phyloP scores from a whole-genome alignment of 1,140 invertebrate genomes.

The Linepithema humile region DNA sequence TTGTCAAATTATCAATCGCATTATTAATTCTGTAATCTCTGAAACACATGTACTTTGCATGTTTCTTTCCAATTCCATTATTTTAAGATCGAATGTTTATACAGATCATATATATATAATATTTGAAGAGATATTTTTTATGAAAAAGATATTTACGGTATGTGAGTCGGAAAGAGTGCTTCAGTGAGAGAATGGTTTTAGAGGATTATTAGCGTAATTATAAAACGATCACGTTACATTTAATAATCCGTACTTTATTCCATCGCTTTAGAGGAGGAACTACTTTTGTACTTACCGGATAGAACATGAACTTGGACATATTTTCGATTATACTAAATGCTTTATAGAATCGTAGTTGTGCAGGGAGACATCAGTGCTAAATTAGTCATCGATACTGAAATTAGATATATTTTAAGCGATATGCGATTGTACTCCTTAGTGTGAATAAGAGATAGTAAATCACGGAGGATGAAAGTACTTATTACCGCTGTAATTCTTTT shows the following conservation, averaged over 20 bases:
- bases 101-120: conserved; percentile 4
- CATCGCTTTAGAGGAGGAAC: background rate
- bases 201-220: background rate
- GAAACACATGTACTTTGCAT: background rate
- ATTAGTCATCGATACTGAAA: conserved; percentile 27
- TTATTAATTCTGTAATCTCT: conserved; percentile 6
- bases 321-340: conserved; percentile 2
- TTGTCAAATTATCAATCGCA: conserved; percentile 3
- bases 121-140: conserved; percentile 4
- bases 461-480: conserved; percentile 45
- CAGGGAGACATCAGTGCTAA: background rate
- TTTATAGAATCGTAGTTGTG: background rate
- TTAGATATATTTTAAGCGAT: conserved; percentile 33
- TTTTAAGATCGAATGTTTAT: background rate
- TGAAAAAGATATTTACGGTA: conserved; percentile 7
- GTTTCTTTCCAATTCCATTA: conserved; percentile 2
- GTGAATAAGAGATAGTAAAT: conserved; percentile 6
- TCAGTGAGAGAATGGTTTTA: conserved; percentile 10
- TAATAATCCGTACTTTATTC: conserved; percentile 26
- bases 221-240: conserved; percentile 20
- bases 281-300: conserved; percentile 47
- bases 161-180: background rate
- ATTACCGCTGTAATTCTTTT: conserved; percentile 58
- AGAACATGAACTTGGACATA: background rate
- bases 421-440: conserved; percentile 30